A percentile compares a stretch with the other conserved stretches of the same genome.
Evolutionary conservation across 2,113 vertebrate genomes (phyloP).

Genomic region (Pelodiscus sinensis): DNA sequence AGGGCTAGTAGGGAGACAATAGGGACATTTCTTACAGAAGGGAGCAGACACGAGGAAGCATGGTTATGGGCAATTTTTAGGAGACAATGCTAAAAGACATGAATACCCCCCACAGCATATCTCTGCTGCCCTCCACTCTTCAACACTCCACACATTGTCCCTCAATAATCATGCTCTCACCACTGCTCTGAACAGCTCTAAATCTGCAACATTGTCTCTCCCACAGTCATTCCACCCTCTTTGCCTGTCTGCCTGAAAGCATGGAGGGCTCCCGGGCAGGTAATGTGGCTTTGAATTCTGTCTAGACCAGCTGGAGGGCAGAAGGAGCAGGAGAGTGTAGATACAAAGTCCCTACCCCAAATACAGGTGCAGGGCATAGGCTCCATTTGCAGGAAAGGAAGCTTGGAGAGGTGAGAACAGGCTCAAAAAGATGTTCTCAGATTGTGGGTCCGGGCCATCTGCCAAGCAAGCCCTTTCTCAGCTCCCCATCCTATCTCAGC

Average conservation of each 20-base stretch:
- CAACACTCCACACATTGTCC: too few species aligned
- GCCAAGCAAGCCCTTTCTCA: background rate
- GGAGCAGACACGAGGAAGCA: background rate
- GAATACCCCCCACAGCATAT: background rate
- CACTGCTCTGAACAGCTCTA: background rate
- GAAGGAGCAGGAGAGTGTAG: background rate
- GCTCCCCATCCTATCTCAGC: background rate
- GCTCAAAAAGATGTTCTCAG: background rate
- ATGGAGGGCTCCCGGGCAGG: background rate
- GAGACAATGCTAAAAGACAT: background rate
- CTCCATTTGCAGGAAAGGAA: background rate
- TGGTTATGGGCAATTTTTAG: background rate
- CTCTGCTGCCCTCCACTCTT: too few species aligned
- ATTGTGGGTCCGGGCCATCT: background rate
- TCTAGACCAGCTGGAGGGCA: background rate
- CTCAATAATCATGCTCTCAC: too few species aligned
- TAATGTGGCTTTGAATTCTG: background rate
- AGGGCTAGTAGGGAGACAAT: background rate
- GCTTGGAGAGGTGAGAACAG: background rate
- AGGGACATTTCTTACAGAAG: background rate
- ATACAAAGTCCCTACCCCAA: background rate
- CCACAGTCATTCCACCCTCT: background rate
- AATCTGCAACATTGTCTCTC: background rate
- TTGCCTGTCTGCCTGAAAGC: background rate
- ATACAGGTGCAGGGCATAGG: background rate